Conservation (phyloP, 1,140 invertebrate species). For the Procambarus virginalis region DNA sequence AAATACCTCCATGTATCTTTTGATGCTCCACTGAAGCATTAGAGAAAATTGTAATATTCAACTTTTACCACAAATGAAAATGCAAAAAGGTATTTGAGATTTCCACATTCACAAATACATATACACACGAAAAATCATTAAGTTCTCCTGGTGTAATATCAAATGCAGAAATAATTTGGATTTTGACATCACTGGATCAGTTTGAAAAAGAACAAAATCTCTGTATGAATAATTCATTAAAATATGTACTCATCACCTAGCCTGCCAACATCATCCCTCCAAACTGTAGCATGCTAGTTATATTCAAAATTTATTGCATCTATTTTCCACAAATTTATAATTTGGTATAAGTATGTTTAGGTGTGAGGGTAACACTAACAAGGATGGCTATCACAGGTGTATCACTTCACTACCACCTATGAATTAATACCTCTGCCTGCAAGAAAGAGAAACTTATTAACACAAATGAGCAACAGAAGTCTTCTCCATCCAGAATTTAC, state of each 20-base stretch:
- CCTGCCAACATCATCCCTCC: neutral
- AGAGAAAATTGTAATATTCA: too few relatives aligned
- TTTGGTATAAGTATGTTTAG: neutral
- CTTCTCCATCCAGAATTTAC: constrained; percentile 36
- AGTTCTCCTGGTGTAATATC: too few relatives aligned
- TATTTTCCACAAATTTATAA: constrained; percentile 14
- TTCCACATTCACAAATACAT: too few relatives aligned
- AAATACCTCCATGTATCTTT: too few relatives aligned
- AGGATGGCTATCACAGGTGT: constrained; percentile 41
- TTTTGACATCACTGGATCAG: neutral
- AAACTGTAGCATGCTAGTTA: constrained; percentile 28
- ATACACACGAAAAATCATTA: too few relatives aligned
- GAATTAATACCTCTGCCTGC: constrained; percentile 42
- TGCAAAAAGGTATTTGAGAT: too few relatives aligned
- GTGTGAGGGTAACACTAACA: constrained; percentile 13
- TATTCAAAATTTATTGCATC: neutral
- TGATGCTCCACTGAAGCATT: too few relatives aligned
- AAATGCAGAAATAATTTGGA: too few relatives aligned
- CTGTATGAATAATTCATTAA: neutral
- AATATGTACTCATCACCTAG: constrained; percentile 3
- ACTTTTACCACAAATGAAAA: too few relatives aligned
- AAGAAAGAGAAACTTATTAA: neutral
- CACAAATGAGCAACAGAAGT: constrained; percentile 7
- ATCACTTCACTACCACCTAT: constrained; percentile 33
- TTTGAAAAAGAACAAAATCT: constrained; percentile 21